These are phyloP conservation scores for Malurus leucopterus DNA, from an alignment of 2,797 vertebrate species.

Conservation along the genomic window DNA sequence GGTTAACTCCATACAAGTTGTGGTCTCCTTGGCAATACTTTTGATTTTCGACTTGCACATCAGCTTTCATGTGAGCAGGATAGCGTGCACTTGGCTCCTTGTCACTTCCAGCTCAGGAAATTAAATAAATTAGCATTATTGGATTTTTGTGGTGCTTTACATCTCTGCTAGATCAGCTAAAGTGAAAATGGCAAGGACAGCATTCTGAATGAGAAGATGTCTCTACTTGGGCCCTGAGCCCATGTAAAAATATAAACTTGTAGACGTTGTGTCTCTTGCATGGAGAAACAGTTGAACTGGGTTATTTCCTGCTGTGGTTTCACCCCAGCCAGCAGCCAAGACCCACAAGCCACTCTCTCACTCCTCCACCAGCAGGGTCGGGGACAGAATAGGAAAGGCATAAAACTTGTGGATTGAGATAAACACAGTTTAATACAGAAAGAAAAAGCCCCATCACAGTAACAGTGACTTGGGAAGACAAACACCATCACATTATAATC, in stretches of 20 bases:
- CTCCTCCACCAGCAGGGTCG: rapidly evolving
- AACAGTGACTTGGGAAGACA: background rate
- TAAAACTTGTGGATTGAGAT: background rate
- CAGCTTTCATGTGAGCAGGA: conserved; percentile 12
- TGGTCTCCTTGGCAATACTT: conserved; percentile 2
- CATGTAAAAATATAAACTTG: background rate
- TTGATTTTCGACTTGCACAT: conserved; percentile 16
- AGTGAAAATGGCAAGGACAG: background rate
- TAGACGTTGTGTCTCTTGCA: rapidly evolving
- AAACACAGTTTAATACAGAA: background rate
- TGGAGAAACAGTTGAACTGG: background rate
- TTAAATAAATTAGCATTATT: conserved; percentile 54
- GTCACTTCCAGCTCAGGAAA: conserved; percentile 49
- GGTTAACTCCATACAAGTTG: background rate
- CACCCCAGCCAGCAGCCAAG: background rate
- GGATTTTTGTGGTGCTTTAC: conserved; percentile 19
- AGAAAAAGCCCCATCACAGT: background rate
- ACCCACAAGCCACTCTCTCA: background rate
- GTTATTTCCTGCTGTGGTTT: background rate
- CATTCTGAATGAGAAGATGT: background rate
- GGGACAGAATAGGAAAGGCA: background rate
- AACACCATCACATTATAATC: rapidly evolving
- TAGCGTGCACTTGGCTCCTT: background rate
- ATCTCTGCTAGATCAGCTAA: background rate
- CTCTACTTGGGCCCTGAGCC: background rate